A percentile compares a stretch with the other conserved stretches of the same genome.
Conservation (phyloP, 2,113 vertebrate species). For the Eolophus roseicapilla region DNA sequence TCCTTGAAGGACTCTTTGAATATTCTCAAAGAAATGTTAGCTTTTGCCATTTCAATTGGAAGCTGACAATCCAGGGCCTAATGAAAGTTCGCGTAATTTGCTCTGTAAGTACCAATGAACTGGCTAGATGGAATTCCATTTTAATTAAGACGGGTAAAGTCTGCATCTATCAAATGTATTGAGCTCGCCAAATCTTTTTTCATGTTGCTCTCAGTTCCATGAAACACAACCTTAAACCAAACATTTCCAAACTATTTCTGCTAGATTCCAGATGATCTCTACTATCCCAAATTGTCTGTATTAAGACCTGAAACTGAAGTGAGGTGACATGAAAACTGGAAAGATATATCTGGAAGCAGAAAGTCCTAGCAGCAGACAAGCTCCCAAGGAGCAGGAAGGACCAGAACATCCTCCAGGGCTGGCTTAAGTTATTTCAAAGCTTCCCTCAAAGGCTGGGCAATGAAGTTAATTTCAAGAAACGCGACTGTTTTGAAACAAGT, state of each 20-base stretch:
- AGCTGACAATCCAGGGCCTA: background rate
- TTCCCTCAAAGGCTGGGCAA: background rate
- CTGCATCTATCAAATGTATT: background rate
- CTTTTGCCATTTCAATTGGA: background rate
- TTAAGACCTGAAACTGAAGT: background rate
- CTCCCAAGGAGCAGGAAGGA: background rate
- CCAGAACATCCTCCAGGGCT: background rate
- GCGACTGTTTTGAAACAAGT: background rate
- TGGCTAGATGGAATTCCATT: background rate
- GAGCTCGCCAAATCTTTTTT: fast-evolving
- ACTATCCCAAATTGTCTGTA: background rate
- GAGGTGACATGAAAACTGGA: background rate
- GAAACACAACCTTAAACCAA: background rate
- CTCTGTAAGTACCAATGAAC: background rate
- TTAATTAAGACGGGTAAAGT: background rate
- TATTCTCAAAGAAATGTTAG: background rate
- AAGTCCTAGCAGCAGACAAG: background rate
- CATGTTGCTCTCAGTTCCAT: background rate
- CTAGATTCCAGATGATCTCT: background rate
- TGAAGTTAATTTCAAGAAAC: background rate
- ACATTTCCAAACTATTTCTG: background rate
- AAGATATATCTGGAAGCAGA: background rate
- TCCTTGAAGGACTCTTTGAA: background rate
- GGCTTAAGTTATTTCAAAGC: background rate
- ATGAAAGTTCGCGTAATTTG: background rate